These are phyloP conservation scores for Stegodyphus mimosarum DNA, from an alignment of 1,140 invertebrate genomes.

Conservation along the genomic window DNA sequence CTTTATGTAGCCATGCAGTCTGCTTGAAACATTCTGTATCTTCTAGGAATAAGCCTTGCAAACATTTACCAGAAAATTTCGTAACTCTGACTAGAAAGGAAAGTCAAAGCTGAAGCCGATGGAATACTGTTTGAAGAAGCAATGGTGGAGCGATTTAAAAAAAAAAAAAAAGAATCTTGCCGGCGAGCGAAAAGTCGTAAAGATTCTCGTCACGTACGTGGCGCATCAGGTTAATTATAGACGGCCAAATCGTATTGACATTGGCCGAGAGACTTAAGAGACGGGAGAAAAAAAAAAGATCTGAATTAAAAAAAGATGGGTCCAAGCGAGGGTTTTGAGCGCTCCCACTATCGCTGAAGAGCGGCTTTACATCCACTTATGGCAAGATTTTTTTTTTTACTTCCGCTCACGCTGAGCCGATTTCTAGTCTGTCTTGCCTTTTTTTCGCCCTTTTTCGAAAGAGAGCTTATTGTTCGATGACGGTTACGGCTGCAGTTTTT, in stretches of 20 bases:
- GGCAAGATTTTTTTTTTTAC: neutral
- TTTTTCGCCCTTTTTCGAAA: no score
- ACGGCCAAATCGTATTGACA: slow-evolving; percentile 45
- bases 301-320: no score
- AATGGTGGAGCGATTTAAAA: no score
- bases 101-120: no score
- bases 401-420: neutral
- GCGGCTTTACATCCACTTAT: slow-evolving; percentile 31
- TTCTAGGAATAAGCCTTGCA: no score
- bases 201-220: slow-evolving; percentile 27
- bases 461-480: neutral
- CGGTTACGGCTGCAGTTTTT: neutral
- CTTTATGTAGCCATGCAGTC: no score
- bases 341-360: slow-evolving; percentile 17
- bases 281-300: no score
- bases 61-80: no score
- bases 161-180: neutral
- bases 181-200: neutral
- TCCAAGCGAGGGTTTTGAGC: neutral
- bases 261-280: neutral
- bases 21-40: no score
- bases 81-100: no score
- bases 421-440: no score
- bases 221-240: slow-evolving; percentile 53
- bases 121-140: no score